phyloP scores from a whole-genome alignment of 2,113 vertebrate genomes.

The Pollimyrus isidori region DNA sequence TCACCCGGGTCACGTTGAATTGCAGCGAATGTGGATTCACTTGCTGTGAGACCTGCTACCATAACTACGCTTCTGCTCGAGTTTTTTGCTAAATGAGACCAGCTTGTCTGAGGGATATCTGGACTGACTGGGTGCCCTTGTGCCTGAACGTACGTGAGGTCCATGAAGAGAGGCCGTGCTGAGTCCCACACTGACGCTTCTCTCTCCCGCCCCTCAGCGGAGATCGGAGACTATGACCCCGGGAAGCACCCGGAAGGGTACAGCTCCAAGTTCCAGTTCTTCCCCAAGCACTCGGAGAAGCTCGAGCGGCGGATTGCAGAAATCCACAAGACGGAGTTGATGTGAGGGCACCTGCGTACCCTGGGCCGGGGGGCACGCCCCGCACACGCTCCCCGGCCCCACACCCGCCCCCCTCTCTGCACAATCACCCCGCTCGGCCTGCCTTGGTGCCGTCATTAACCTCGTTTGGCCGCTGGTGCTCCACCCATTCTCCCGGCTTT shows the following conservation, averaged over 20 bases:
- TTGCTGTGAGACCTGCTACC: not conserved
- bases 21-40: not conserved
- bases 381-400: not conserved
- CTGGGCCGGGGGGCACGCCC: not conserved
- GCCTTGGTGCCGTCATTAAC: not conserved
- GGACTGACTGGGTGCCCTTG: not conserved
- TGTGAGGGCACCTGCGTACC: slow-evolving; percentile 56
- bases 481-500: not conserved
- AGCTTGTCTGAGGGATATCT: not conserved
- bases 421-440: not conserved
- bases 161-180: not conserved
- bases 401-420: not conserved
- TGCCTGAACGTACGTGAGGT: not conserved
- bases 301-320: slow-evolving; percentile 88
- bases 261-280: slow-evolving; percentile 98
- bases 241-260: slow-evolving; percentile 96
- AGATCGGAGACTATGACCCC: slow-evolving; percentile 91
- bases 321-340: slow-evolving; percentile 87
- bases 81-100: not conserved
- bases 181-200: not conserved
- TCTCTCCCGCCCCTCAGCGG: slow-evolving; percentile 58
- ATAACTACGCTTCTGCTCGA: not conserved
- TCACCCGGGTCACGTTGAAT: not conserved
- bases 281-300: slow-evolving; percentile 93
- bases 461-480: not conserved